Base-by-base conservation (phyloP, 53 echinoderm and acorn worm genomes). In the Zoroaster sp. region DNA sequence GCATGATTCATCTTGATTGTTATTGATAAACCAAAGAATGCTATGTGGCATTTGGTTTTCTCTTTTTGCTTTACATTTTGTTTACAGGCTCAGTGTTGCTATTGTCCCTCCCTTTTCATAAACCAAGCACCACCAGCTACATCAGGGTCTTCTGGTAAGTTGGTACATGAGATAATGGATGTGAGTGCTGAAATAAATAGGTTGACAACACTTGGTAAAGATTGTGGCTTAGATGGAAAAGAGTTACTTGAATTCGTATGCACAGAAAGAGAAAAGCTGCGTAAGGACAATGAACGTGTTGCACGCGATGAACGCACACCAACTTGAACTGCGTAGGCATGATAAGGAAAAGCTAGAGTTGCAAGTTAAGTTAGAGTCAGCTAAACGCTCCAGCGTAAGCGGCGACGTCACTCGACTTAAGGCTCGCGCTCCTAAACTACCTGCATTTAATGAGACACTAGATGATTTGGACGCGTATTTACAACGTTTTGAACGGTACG, bases 401-500 rank as follows among this genome's bases (percentile, higher is more conserved):
- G 8, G 20, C 4, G 35, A 67, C 18, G 4, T 8, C 3, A 17
- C 37, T 18, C 72, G 14, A 1, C 33, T 40, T 59, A 83, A 87
- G 13, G 53, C 37, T 0, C 73, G 74, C 20, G 30, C 63, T 28
- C 74, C 63, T 15, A 87, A 87, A 46, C 31, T 87, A 14, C 74
- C 87, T 3, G 14, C 55, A 10, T 87, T 74, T 41, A 33, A 41
- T 45, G 87, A 87, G 17, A 32, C 28, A n/a, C 54, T 72, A 12
- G 87, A 87, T 33, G 53, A 87, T 39, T 40, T 87, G 47, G 87
- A 87, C 7, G 73, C 74, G 5, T 87, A 87, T 30, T 28, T 87
- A 15, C 30, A 52, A 54, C 30, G 87, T 0, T 87, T 74, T 38
- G 86, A 86, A n/a, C 46, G 72, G 5, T 86, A 86, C 49, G 75